phyloP scores from a whole-genome alignment of 2,888 invertebrate species.

The Achlya flavicornis region DNA sequence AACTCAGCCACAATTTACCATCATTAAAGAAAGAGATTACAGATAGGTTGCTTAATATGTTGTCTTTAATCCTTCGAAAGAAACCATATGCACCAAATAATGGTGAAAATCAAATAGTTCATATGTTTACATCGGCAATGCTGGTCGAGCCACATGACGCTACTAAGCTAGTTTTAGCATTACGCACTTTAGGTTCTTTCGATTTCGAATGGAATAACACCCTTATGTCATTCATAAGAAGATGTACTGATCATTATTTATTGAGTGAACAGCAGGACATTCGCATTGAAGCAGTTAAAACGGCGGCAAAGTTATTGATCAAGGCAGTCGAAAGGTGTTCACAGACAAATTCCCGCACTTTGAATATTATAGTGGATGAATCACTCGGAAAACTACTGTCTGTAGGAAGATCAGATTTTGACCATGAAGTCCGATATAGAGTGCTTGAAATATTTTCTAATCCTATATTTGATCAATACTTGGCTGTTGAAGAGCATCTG shows the following conservation, averaged over 20 bases:
- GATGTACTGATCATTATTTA: slow-evolving; percentile 96
- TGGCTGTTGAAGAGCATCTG: slow-evolving; percentile 97
- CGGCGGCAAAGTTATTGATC: slow-evolving; percentile 93
- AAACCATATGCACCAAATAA: slow-evolving; percentile 88
- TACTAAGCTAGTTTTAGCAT: slow-evolving; percentile 94
- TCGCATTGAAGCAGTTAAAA: slow-evolving; percentile 94
- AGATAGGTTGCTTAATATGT: slow-evolving; percentile 94
- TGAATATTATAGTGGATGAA: slow-evolving; percentile 94
- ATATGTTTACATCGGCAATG: slow-evolving; percentile 68
- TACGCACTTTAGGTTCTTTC: slow-evolving; percentile 95
- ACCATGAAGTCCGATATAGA: slow-evolving; percentile 95
- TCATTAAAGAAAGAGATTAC: slow-evolving; percentile 95
- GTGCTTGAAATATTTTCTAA: slow-evolving; percentile 96
- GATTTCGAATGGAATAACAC: slow-evolving; percentile 96
- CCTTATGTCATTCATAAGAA: slow-evolving; percentile 94
- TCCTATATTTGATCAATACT: slow-evolving; percentile 93
- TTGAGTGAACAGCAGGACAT: slow-evolving; percentile 96
- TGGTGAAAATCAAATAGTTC: slow-evolving; percentile 74
- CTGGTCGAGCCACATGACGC: slow-evolving; percentile 87
- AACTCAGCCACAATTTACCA: slow-evolving; percentile 95
- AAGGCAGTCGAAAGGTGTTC: slow-evolving; percentile 89
- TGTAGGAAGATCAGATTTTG: slow-evolving; percentile 97
- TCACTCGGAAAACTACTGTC: slow-evolving; percentile 95
- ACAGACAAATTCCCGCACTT: slow-evolving; percentile 90
- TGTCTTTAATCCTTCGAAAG: slow-evolving; percentile 95